Base-by-base conservation (phyloP, 1,140 invertebrate species). In the Drosophila rhopaloa region DNA sequence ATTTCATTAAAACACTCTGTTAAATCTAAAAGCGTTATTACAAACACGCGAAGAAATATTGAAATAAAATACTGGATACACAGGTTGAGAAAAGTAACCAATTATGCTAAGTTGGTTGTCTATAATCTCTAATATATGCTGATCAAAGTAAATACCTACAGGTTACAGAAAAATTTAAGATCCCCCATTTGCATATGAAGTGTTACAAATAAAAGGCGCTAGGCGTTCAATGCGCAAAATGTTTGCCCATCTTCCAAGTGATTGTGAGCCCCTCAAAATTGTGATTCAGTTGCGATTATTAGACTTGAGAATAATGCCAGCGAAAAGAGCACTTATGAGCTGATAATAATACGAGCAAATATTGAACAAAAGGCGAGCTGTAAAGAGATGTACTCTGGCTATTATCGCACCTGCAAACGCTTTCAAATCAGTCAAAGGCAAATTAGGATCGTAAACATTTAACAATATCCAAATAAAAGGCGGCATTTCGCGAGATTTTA, bases 371-470 rank as follows among this genome's bases (percentile, higher is more conserved):
- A 46, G 47, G 5, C 14, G 67, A 41, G 65, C 43, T 71, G 67
- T 71, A 57, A 70, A 41, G 32, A 37, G 51, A 71, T 71, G 37
- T 57, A 58, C 37, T 7, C 53, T 71, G 5, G 19, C 27, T 19
- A 71, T 71, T 71, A 71, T 71, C 67, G 35, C 51, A 56, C 43
- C 53, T 50, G 24, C 40, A 48, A 48, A 14, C 37, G 41, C 50
- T 47, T 7, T 71, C 27, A 29, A 71, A 58, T 58, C 14, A 58
- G 63, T 70, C 67, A 71, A 56, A 68, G 43, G 67, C 67, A 71
- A 50, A 57, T 71, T 71, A 48, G 19, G 37, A 71, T 71, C 66
- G 40, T 71, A 71, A 71, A 50, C 37, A 8, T 11, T 48, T 32
- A 58, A 50, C 56, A 47, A 66, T 59, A 59, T 19, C 11, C 55